Percentiles rank a stretch among this genome's conserved stretches.
phyloP scores from a whole-genome alignment of 2,797 vertebrate species.

The Rhinella marina region DNA sequence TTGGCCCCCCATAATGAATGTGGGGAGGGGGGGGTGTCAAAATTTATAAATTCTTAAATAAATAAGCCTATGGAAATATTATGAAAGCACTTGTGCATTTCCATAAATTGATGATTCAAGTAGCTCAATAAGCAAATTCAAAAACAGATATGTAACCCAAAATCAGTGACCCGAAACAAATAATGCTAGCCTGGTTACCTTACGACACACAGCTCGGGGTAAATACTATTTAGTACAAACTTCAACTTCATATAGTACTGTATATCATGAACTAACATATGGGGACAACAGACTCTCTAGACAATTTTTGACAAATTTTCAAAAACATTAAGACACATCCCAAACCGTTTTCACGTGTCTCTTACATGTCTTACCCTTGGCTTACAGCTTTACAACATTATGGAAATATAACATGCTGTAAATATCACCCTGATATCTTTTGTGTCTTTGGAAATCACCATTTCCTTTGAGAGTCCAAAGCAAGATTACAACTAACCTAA shows the following conservation, averaged over 20 bases:
- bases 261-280: background rate
- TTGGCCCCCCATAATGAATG: too few relatives aligned
- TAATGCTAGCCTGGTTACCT: too few relatives aligned
- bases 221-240: background rate
- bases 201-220: background rate
- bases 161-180: too few relatives aligned
- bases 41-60: too few relatives aligned
- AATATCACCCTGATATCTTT: background rate
- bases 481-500: conserved; percentile 37
- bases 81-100: too few relatives aligned
- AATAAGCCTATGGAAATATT: too few relatives aligned
- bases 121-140: too few relatives aligned
- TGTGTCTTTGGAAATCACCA: conserved; percentile 26
- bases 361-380: background rate
- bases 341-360: too few relatives aligned
- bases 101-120: too few relatives aligned
- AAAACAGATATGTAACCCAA: too few relatives aligned
- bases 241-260: too few relatives aligned
- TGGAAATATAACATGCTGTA: background rate
- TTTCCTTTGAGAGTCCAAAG: conserved; percentile 48
- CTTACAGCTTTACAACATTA: background rate
- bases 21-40: too few relatives aligned
- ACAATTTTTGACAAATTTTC: background rate
- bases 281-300: background rate
- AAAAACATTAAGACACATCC: background rate